Evolutionary conservation across 1,140 invertebrate genomes (phyloP).

Genomic region (Sarcophaga peregrina): DNA sequence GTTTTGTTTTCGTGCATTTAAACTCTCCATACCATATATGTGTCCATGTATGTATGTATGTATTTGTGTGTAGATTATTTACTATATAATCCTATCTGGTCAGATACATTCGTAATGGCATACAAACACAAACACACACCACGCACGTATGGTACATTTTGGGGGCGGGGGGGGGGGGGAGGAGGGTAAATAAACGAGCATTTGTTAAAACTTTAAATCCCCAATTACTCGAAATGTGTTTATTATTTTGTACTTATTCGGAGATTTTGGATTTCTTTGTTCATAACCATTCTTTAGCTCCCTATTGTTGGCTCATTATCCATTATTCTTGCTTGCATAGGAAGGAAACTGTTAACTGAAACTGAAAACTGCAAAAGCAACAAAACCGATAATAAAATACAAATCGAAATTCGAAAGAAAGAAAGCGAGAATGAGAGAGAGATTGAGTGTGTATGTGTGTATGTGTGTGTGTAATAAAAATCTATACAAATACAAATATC

Average conservation of each 20-base stretch:
- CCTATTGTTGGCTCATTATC: neutral
- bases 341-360: no score
- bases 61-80: neutral
- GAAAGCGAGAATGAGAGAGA: neutral
- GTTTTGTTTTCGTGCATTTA: neutral
- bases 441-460: neutral
- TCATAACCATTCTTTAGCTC: neutral
- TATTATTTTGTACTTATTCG: conserved; percentile 38
- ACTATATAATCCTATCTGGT: conserved; percentile 5
- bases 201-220: conserved; percentile 37
- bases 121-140: neutral
- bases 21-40: neutral
- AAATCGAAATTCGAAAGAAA: no score
- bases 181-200: neutral
- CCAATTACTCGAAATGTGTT: conserved; percentile 40
- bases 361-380: no score
- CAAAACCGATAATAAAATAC: no score
- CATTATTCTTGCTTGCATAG: no score
- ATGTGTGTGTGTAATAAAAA: conserved; percentile 18
- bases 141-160: neutral
- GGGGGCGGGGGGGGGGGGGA: neutral
- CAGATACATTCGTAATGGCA: neutral
- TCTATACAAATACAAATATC: neutral
- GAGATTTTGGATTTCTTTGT: conserved; percentile 10
- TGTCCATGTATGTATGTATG: neutral